Conservation (phyloP, 2,797 vertebrate species). For the Huso huso region DNA sequence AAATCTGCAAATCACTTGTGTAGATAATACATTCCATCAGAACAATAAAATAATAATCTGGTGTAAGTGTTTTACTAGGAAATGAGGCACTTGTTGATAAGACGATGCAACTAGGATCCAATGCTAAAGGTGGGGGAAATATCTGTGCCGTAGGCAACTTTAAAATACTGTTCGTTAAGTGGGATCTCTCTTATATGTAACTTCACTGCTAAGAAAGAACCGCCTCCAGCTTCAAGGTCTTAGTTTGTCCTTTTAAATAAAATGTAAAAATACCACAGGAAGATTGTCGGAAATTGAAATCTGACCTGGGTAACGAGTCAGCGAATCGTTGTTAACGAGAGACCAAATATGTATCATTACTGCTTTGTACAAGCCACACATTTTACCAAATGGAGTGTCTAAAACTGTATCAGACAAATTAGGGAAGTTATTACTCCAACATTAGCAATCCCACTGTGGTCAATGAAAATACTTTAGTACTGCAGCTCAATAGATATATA, state of each 20-base stretch:
- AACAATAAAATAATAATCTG: background rate
- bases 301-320: slow-evolving; percentile 16
- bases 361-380: slow-evolving; percentile 19
- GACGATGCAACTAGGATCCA: too few species aligned
- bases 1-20: slow-evolving; percentile 4
- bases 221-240: background rate
- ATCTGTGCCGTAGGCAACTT: background rate
- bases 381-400: background rate
- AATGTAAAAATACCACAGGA: slow-evolving; percentile 40
- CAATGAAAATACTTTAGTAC: background rate
- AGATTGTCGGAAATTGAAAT: slow-evolving; percentile 29
- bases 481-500: slow-evolving; percentile 6
- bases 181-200: background rate
- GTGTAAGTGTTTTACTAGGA: background rate
- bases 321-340: slow-evolving; percentile 18
- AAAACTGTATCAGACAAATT: too few species aligned
- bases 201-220: background rate
- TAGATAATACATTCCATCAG: background rate
- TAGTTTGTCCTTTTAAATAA: slow-evolving; percentile 34
- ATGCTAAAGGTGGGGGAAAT: too few species aligned
- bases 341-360: slow-evolving; percentile 11
- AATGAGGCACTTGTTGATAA: too few species aligned
- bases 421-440: too few species aligned
- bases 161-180: background rate
- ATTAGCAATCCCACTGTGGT: too few species aligned